Evolutionary conservation across 2,113 vertebrate genomes (phyloP), one percentile per base, ranked within the genome.

Genomic region (Tamias sibiricus): DNA sequence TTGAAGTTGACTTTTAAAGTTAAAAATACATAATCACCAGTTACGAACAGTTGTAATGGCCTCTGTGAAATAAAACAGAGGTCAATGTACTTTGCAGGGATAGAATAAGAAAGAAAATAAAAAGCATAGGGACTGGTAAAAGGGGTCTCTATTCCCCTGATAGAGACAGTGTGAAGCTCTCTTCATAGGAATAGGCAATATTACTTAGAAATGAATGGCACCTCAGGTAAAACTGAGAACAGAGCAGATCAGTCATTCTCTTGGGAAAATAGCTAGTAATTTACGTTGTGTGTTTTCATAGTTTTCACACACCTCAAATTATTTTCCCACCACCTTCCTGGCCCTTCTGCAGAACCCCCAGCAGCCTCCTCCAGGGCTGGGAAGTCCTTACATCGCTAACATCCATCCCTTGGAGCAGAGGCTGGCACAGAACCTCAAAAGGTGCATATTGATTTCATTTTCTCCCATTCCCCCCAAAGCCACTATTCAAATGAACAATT

Each of bases 361-460:
- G 52, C 10, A 89, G 30, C 17, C 9, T 2, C 17, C 6, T 2
- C 54, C 10, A 47, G 30, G 3, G 17, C 30, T 57, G 32, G 17
- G 42, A 83, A 42, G 59, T 87, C 47, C 19, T 75, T 2, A 13
- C 28, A 62, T 0, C 37, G 24, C 22, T 40, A 81, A n/a, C 6
- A n/a, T 16, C 52, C 24, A 75, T 30, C 6, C 40, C 59, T 69
- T 80, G 72, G 68, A 87, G 66, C 10, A 69, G n/a, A 80, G 35
- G 8, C 14, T 86, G 35, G 13, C 75, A 42, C 20, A 81, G 4
- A 83, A 69, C 11, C 44, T 83, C 40, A 52, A 49, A 91, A 40
- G 85, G 30, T 57, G 72, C 77, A 69, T 42, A 14, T 80, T 89
- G 72, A 76, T 59, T 87, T 93, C 75, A 64, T 84, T 93, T 95